A percentile compares a stretch with the other conserved stretches of the same genome.
These are phyloP conservation scores for Bufo gargarizans DNA, from an alignment of 2,113 vertebrate species.

Conservation along the genomic window DNA sequence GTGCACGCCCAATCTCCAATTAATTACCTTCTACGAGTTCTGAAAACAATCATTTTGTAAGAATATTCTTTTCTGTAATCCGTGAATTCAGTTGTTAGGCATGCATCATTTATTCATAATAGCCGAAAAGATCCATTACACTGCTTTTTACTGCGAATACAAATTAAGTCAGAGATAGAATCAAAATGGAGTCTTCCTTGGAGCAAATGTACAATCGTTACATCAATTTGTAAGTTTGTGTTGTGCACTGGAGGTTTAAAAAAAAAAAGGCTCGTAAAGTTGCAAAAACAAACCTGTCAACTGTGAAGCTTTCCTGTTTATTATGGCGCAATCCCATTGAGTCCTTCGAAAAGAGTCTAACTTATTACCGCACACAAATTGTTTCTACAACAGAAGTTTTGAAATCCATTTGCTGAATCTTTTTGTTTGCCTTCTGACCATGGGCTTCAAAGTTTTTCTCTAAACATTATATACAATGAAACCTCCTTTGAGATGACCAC, in stretches of 20 bases:
- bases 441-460: background rate
- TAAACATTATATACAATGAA: background rate
- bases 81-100: constrained; percentile 60
- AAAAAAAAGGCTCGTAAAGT: constrained; percentile 30
- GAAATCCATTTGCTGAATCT: background rate
- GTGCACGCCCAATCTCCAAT: constrained; percentile 63
- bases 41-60: constrained; percentile 65
- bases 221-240: constrained; percentile 19
- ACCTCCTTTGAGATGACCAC: too few relatives aligned
- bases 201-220: constrained; percentile 24
- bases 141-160: constrained; percentile 63
- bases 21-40: constrained; percentile 63
- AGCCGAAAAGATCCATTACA: constrained; percentile 61
- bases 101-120: constrained; percentile 65
- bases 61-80: constrained; percentile 67
- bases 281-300: constrained; percentile 43
- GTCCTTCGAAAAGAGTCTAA: background rate
- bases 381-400: background rate
- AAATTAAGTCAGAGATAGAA: constrained; percentile 62
- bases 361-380: background rate
- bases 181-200: constrained; percentile 3
- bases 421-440: background rate
- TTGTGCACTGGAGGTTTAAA: constrained; percentile 41
- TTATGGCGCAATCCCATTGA: constrained; percentile 23
- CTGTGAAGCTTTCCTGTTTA: constrained; percentile 39